Base-by-base conservation (phyloP, 2,113 vertebrate species). In the Dipodomys ordii region DNA sequence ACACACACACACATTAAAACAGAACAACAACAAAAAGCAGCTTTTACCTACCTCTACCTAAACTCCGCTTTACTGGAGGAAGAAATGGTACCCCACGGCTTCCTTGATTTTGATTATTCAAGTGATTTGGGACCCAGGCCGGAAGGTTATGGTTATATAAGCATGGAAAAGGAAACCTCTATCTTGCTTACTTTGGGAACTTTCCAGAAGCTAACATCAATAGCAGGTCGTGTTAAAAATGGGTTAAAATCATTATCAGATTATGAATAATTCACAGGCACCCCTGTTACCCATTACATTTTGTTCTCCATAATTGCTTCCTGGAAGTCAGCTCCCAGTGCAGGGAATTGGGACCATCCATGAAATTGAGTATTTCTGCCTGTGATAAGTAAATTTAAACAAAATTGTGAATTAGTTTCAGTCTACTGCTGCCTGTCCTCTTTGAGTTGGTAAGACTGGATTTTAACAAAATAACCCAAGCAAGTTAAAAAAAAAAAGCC, bases 251-350 rank as follows among this genome's bases (percentile, higher is more conserved):
- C 95, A 96, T 95, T 96, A 97, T 83, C 64, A 28, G 93, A 95
- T 96, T 95, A 96, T 97, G 95, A 97, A 97, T 97, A 97, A 96
- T 97, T 96, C 97, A 97, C 95, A 95, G 82, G 87, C 85, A 95
- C 92, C 96, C 94, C 92, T 96, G 93, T 94, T 97, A 90, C 96
- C 95, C 96, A 97, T 97, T 95, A 97, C 85, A 95, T 96, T 97
- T 95, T 97, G 96, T 96, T 96, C 94, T 96, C 95, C 96, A 96
- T 97, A 97, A 97, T 97, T 97, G 96, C 96, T 95, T 97, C 94
- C 97, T 97, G 94, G 95, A 95, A 97, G 90, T 96, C 94, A 92
- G 92, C 91, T 97, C 96, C 93, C 97, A 95, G 95, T 68, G 90
- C 79, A 86, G 96, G 88, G 97, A 97, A 95, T 96, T 97, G 96